Conservation (phyloP, 2,888 invertebrate genomes). For the Ischnura elegans region DNA sequence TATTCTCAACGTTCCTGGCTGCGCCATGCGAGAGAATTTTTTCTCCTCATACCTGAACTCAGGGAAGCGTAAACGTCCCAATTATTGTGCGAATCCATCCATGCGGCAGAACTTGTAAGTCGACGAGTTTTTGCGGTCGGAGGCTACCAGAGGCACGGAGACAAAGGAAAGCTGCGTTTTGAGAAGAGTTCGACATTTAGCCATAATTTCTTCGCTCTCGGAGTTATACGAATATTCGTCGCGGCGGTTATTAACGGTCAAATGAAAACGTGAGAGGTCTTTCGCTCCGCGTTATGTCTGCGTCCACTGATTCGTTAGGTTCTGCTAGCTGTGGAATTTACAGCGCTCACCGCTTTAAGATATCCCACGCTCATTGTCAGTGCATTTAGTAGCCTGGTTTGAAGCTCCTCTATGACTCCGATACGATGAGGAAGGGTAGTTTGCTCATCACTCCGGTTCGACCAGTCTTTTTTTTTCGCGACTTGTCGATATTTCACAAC, state of each 20-base stretch:
- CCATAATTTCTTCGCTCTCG: background rate
- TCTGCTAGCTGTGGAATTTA: background rate
- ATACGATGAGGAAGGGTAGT: too few species aligned
- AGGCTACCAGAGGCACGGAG: background rate
- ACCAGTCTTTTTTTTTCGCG: too few species aligned
- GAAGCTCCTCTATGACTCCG: too few species aligned
- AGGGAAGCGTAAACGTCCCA: conserved; percentile 33
- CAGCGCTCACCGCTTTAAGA: too few species aligned
- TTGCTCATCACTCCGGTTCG: too few species aligned
- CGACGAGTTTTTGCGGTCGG: background rate
- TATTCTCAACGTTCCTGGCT: background rate
- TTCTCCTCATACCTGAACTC: background rate
- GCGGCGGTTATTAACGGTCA: background rate
- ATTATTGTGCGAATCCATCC: conserved; percentile 41
- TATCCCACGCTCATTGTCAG: too few species aligned
- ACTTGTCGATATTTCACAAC: too few species aligned
- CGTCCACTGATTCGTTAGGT: background rate
- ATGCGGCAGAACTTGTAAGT: conserved; percentile 53
- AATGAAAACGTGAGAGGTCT: background rate
- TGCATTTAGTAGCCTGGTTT: too few species aligned
- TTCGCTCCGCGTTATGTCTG: background rate
- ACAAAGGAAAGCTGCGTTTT: conserved; percentile 21
- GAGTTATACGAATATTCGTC: too few species aligned
- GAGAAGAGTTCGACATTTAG: background rate
- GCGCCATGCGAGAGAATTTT: background rate